Conservation (phyloP, 2,888 invertebrate genomes). For the Nebria salina region DNA sequence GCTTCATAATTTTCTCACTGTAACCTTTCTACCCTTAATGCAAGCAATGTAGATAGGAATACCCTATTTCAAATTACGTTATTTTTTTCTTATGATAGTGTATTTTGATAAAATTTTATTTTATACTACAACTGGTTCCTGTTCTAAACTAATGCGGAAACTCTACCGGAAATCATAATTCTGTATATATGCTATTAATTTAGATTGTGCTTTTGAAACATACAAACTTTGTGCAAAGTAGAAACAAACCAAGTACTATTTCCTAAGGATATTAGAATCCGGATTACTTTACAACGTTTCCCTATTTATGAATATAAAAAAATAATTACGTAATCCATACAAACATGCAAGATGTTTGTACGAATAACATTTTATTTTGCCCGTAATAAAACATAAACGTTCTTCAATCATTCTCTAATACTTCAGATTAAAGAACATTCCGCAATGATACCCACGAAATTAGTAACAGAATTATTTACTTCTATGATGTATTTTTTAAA, state of each 20-base stretch:
- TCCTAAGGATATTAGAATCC: too few relatives aligned
- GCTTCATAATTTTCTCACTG: slow-evolving; percentile 63
- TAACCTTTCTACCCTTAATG: slow-evolving; percentile 63
- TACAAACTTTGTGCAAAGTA: not conserved
- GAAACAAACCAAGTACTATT: not conserved
- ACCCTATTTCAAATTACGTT: slow-evolving; percentile 56
- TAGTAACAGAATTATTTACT: too few relatives aligned
- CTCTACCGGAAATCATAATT: not conserved
- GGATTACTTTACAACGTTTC: too few relatives aligned
- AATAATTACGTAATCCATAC: too few relatives aligned
- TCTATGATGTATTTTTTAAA: too few relatives aligned
- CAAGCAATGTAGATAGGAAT: slow-evolving; percentile 56
- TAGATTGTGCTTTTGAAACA: not conserved
- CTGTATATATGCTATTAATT: not conserved
- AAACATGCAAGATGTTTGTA: too few relatives aligned
- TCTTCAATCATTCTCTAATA: too few relatives aligned
- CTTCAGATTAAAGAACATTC: too few relatives aligned
- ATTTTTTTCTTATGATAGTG: slow-evolving; percentile 43
- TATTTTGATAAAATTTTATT: not conserved
- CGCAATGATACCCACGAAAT: too few relatives aligned
- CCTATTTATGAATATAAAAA: too few relatives aligned
- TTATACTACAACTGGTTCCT: not conserved
- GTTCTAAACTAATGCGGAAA: not conserved
- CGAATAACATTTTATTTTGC: too few relatives aligned
- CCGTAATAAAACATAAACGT: too few relatives aligned